Evolutionary conservation across 2,888 invertebrate species (phyloP).

Genomic region (Proisotoma minuta): DNA sequence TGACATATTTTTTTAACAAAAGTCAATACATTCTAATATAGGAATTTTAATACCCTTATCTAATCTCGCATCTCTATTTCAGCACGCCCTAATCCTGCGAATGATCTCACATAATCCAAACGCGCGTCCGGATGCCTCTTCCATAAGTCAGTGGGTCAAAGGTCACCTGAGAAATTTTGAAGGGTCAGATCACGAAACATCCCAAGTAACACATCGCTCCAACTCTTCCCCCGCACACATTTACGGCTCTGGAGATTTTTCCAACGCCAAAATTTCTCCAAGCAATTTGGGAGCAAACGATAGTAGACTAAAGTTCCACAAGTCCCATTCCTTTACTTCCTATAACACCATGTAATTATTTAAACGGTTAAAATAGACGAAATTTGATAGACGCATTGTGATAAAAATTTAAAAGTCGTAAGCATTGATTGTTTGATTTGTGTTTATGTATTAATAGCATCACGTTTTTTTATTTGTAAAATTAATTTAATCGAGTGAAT

Average conservation of each 20-base stretch:
- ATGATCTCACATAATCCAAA: constrained; percentile 73
- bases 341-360: no score
- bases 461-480: no score
- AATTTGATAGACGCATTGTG: no score
- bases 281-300: neutral
- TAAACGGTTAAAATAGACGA: no score
- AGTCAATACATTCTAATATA: no score
- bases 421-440: no score
- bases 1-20: no score
- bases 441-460: no score
- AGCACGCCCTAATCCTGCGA: constrained; percentile 67
- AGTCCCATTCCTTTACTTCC: neutral
- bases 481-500: no score
- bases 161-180: constrained; percentile 3
- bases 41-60: no score
- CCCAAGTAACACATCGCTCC: neutral
- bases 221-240: constrained; percentile 1
- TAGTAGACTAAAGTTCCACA: neutral
- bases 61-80: no score
- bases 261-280: neutral
- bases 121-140: constrained; percentile 58
- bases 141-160: constrained; percentile 41
- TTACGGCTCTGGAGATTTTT: neutral
- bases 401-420: no score
- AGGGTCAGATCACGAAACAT: neutral